Percentiles rank a stretch among this genome's conserved stretches.
These are phyloP conservation scores for Eptatretus atami DNA, from an alignment of 2,797 vertebrate genomes.

Conservation along the genomic window DNA sequence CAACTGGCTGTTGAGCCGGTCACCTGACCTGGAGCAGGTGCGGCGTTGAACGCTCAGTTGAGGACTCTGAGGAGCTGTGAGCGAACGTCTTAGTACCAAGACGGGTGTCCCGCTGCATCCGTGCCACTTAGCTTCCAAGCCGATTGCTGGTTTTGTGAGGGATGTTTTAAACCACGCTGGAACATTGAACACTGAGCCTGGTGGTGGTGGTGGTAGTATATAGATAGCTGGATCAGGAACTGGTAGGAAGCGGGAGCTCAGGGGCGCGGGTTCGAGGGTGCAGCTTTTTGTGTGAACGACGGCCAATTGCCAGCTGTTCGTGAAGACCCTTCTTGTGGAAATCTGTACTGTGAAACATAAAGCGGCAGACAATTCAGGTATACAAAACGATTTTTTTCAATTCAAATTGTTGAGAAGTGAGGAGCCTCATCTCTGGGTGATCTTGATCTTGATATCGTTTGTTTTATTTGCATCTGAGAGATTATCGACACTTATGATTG, in stretches of 20 bases:
- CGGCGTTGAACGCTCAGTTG: no score
- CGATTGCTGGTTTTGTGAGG: constrained; percentile 64
- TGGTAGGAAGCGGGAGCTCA: constrained; percentile 20
- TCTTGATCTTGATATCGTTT: no score
- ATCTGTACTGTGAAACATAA: constrained; percentile 54
- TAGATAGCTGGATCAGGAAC: background rate
- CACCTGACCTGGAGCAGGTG: no score
- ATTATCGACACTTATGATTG: no score
- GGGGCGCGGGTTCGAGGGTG: constrained; percentile 55
- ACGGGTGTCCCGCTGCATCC: constrained; percentile 21
- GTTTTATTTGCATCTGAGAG: no score
- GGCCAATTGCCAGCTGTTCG: constrained; percentile 29
- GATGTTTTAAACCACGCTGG: constrained; percentile 36
- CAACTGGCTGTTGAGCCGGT: no score
- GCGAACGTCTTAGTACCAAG: no score
- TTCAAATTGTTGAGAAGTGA: no score
- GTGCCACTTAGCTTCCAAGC: constrained; percentile 57
- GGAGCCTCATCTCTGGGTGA: no score
- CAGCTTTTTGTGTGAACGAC: constrained; percentile 56
- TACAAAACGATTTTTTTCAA: background rate
- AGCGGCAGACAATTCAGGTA: constrained; percentile 41
- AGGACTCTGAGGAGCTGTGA: no score
- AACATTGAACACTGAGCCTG: constrained; percentile 34
- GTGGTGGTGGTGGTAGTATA: background rate
- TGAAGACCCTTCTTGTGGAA: constrained; percentile 72